Evolutionary conservation across 1,140 invertebrate genomes (phyloP), one percentile per base, ranked within the genome.

Genomic region (Musca vetustissima): DNA sequence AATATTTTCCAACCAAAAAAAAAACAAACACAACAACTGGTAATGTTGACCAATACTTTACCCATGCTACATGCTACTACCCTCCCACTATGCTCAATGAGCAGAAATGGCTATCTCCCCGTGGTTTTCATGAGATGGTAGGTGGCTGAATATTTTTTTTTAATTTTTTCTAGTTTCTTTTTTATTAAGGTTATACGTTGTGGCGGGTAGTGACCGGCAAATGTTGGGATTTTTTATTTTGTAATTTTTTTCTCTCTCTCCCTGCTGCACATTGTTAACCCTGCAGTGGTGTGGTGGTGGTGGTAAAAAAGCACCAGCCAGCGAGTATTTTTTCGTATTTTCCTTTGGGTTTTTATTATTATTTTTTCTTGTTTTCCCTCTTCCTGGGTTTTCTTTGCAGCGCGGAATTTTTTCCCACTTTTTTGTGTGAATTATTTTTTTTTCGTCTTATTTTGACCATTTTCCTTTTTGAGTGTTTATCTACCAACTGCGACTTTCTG

Each of bases 81-180:
- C 55, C 25, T 9, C n/a, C 28, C 36, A 43, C 36, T 11, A 7
- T 11, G 6, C 36, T 43, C 36, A 43, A 13, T 2, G 36, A n/a
- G n/a, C n/a, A n/a, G n/a, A 43, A 11, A 7, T 43, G 36, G 36
- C 36, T 9, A 43, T 43, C 36, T n/a, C n/a, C 1, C 36, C 13
- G 19, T 28, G 57, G 19, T 36, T 43, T 43, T 3, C 36, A 6
- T 4, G 8, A 28, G 3, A 13, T 55, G 17, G 15, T 36, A n/a
- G 17, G 17, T 61, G 2, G 13, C 19, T 61, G 57, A 32, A 61
- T 61, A n/a, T n/a, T n/a, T n/a, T n/a, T n/a, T 61, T 61, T 28
- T 8, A 61, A 61, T 61, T 61, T 61, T 61, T 61, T 61, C 57
- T 61, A 61, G 57, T 61, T 61, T 61, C n/a, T 61, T 61, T 43